A percentile compares a stretch with the other conserved stretches of the same genome.
These are phyloP conservation scores for Gallinago stenura DNA, from an alignment of 2,797 vertebrate species.

Conservation along the genomic window DNA sequence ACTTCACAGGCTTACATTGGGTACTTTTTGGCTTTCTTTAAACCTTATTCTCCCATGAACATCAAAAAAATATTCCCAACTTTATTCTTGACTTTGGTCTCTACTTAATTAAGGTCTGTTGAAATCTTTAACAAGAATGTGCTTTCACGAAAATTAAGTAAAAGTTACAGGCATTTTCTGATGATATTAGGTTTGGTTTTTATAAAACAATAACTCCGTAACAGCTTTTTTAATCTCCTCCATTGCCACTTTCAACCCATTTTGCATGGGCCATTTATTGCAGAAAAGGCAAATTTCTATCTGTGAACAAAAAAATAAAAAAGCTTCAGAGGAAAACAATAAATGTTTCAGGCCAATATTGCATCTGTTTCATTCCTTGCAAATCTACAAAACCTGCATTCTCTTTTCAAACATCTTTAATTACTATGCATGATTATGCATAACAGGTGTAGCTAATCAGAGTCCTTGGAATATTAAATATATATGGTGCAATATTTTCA, in stretches of 20 bases:
- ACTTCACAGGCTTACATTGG: neutral
- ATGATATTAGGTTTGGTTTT: neutral
- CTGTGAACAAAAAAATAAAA: neutral
- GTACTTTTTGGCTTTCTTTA: neutral
- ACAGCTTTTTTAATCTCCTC: neutral
- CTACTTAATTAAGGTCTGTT: neutral
- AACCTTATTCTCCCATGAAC: neutral
- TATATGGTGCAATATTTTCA: neutral
- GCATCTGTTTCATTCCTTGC: neutral
- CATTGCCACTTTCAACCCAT: neutral
- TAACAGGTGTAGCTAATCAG: neutral
- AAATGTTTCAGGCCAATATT: neutral
- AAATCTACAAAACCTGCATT: neutral
- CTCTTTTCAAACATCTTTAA: neutral
- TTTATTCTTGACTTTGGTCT: neutral
- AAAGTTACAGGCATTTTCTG: slow-evolving; percentile 8
- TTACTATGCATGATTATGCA: neutral
- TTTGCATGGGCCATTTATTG: slow-evolving; percentile 44
- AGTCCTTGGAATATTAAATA: neutral
- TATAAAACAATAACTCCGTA: slow-evolving; percentile 35
- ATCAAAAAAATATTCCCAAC: neutral
- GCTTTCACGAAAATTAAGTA: slow-evolving; percentile 29
- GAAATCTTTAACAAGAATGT: neutral
- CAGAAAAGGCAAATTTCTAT: slow-evolving; percentile 15
- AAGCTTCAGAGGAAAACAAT: neutral